Evolutionary conservation across 2,797 vertebrate genomes (phyloP), one percentile per base, ranked within the genome.

Genomic region (Sebastolobus alascanus): DNA sequence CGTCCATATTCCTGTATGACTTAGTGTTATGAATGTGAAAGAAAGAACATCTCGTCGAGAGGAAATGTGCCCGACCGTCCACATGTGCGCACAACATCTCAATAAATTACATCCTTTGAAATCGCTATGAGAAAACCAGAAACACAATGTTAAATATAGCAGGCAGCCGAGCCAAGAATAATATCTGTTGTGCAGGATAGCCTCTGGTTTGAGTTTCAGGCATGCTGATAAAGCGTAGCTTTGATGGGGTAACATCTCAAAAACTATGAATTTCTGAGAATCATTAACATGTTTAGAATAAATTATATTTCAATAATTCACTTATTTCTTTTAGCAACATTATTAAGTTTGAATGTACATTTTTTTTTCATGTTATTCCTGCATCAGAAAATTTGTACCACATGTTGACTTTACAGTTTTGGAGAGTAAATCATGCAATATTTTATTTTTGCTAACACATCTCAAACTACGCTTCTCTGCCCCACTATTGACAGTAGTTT

Each of bases 101-200:
- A 84, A 84, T 89, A 87, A 86, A 88, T 85, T 66, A 82, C 72
- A 73, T 70, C 69, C 65, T 88, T 87, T 83, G 56, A 87, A 87
- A 88, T 79, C 20, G 77, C 64, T 64, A 64, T 40, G 68, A 85
- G 80, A 63, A 90, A 89, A 86, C 46, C 80, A 85, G 81, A 79
- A 85, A 74, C 73, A 77, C 61, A 37, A 18, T 79, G 63, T 88
- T 87, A 86, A 86, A 89, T 86, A 86, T 64, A 82, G 74, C 67
- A 77, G 68, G 22, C 46, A 64, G 77, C 18, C 20, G 22, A 20
- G 76, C 75, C 75, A 87, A 85, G 55, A 70, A 84, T 46, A 88
- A 87, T 86, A 86, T 84, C 75, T 79, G 63, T 60, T 68, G 76
- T 72, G 67, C 46, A 55, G 71, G 58, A 81, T 25, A 60, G 60